Base-by-base conservation (phyloP, 2,797 vertebrate species). In the Apodemus agrarius region DNA sequence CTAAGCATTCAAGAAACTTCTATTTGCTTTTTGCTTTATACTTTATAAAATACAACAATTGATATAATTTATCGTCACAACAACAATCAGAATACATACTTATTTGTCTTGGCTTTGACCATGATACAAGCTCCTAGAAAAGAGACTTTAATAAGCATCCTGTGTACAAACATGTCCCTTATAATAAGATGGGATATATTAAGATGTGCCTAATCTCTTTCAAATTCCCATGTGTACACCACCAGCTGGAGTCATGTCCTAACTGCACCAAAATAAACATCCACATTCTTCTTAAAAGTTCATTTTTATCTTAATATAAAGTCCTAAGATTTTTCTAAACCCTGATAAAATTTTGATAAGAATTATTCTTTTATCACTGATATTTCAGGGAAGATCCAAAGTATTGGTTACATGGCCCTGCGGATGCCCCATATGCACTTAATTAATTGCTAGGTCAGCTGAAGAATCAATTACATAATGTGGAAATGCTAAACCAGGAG, bases 381-480 rank as follows among this genome's bases (percentile, higher is more conserved):
- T 52, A 72, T n/a, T 61, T 89, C 29, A 29, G 49, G 17, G 26
- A 95, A 86, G 37, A 89, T 16, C 2, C 10, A 61, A 12, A 17
- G 1, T 22, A 12, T 57, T 46, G 29, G 34, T 76, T 3, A 26
- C 0, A 2, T 49, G 19, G 1, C n/a, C 87, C 59, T 46, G 3
- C 72, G 34, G 40, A 63, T 1, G 59, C 0, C 14, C 37, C 3
- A 2, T 19, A 29, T 8, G 3, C 2, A 2, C 2, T 63, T 37
- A 40, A 10, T 4, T 6, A 13, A 13, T 31, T 80, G 26, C 40
- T 49, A 84, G 49, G 6, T 80, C 72, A 63, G 8, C 14, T 37
- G 0, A 4, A 52, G 59, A 93, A 82, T 8, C 7, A 29, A 3
- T 46, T 92, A 65, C 54, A 7, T 24, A 75, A 52, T 21, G 40